Conservation (phyloP, 1,140 invertebrate genomes). For the Sinella curviseta region DNA sequence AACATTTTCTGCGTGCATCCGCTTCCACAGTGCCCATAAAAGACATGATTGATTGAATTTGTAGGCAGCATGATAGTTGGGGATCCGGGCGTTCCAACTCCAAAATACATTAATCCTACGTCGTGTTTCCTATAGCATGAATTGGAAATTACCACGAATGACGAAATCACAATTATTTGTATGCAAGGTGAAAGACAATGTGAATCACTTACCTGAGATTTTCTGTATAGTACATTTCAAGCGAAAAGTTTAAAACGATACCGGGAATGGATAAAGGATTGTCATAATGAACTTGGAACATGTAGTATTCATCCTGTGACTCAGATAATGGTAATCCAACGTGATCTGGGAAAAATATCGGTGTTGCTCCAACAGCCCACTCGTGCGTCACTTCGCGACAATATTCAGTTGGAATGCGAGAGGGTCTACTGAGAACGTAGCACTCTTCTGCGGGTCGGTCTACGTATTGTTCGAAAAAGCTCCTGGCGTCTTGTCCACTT, state of each 20-base stretch:
- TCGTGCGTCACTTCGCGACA: slow-evolving; percentile 10
- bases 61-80: slow-evolving; percentile 29
- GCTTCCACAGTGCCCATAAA: slow-evolving; percentile 33
- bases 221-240: slow-evolving; percentile 27
- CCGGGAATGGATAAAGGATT: slow-evolving; percentile 22
- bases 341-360: slow-evolving; percentile 33
- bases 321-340: slow-evolving; percentile 39
- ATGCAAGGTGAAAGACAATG: neutral
- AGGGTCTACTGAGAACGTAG: neutral
- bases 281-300: slow-evolving; percentile 40
- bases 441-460: slow-evolving; percentile 1
- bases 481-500: neutral
- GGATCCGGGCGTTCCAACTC: neutral
- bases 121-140: slow-evolving; percentile 27
- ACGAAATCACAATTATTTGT: too few relatives aligned
- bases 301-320: slow-evolving; percentile 17
- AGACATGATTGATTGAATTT: neutral
- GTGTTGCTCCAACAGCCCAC: slow-evolving; percentile 25
- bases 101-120: slow-evolving; percentile 21
- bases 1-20: slow-evolving; percentile 30
- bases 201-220: slow-evolving; percentile 22
- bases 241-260: slow-evolving; percentile 9
- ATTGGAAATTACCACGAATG: neutral
- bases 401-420: neutral
- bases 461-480: slow-evolving; percentile 30